Conservation (phyloP, 1,140 invertebrate species). For the Macrobrachium nipponense region DNA sequence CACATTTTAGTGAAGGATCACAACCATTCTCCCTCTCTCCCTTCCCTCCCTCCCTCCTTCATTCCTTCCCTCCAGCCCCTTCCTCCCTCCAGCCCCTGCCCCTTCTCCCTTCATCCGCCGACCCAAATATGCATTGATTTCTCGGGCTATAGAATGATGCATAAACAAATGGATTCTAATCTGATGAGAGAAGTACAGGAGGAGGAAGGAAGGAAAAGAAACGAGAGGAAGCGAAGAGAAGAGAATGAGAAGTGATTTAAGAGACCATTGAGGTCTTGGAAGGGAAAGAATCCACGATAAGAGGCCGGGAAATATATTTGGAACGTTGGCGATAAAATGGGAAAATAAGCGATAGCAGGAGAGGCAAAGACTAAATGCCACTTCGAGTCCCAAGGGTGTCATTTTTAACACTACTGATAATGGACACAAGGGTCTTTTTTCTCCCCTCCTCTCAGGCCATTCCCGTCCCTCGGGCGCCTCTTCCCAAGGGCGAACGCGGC, state of each 20-base stretch:
- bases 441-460: slow-evolving; percentile 9
- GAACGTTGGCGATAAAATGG: slow-evolving; percentile 55
- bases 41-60: no score
- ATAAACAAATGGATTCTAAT: slow-evolving; percentile 13
- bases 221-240: not conserved
- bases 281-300: slow-evolving; percentile 51
- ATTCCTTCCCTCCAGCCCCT: no score
- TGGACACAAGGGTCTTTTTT: slow-evolving; percentile 55
- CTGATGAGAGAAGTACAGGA: not conserved
- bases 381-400: slow-evolving; percentile 62
- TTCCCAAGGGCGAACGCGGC: slow-evolving; percentile 37
- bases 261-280: slow-evolving; percentile 4
- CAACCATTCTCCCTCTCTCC: no score
- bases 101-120: no score
- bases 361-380: slow-evolving; percentile 63
- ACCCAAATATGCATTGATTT: no score
- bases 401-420: slow-evolving; percentile 64
- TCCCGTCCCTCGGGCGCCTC: slow-evolving; percentile 16
- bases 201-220: not conserved
- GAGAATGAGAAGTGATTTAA: slow-evolving; percentile 23
- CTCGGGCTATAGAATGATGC: no score
- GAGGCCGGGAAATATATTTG: slow-evolving; percentile 45
- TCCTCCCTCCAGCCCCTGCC: no score
- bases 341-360: slow-evolving; percentile 45
- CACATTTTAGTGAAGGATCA: no score